phyloP scores from a whole-genome alignment of 2,113 vertebrate species.

The Polyodon spathula region DNA sequence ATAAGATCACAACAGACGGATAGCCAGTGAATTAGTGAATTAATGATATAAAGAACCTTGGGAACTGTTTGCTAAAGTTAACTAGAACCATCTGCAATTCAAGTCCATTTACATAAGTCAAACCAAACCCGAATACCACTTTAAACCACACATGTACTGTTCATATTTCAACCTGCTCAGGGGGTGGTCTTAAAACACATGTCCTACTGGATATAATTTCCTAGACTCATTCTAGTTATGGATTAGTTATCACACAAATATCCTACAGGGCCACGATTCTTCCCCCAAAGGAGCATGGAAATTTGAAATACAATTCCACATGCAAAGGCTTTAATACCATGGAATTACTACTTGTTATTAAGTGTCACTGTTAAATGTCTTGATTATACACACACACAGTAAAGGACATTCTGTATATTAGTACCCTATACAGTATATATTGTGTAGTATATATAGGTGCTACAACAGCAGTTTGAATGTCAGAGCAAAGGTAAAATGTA shows the following conservation, averaged over 20 bases:
- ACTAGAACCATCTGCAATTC: conserved; percentile 27
- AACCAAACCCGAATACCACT: conserved; percentile 18
- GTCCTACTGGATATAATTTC: conserved; percentile 21
- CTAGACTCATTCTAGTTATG: conserved; percentile 9
- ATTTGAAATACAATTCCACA: conserved; percentile 19
- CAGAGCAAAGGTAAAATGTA: too few relatives aligned
- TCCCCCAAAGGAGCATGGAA: conserved; percentile 10
- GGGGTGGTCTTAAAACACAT: conserved; percentile 12
- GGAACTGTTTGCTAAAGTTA: conserved; percentile 4
- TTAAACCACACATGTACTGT: conserved; percentile 14
- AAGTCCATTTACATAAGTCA: conserved; percentile 23
- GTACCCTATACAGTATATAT: too few relatives aligned
- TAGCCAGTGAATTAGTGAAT: too few relatives aligned
- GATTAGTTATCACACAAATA: conserved; percentile 24
- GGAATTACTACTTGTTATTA: conserved; percentile 15
- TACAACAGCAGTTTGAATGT: too few relatives aligned
- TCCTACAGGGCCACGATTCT: conserved; percentile 6
- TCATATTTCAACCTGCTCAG: conserved; percentile 20
- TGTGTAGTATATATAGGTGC: too few relatives aligned
- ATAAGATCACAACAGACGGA: too few relatives aligned
- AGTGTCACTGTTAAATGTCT: conserved; percentile 14
- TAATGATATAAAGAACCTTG: neutral
- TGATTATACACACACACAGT: conserved; percentile 18
- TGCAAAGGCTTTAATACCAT: conserved; percentile 15
- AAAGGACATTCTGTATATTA: too few relatives aligned